A percentile compares a stretch with the other conserved stretches of the same genome.
These are phyloP conservation scores for Tinea trinotella DNA, from an alignment of 2,888 invertebrate genomes.

Conservation along the genomic window DNA sequence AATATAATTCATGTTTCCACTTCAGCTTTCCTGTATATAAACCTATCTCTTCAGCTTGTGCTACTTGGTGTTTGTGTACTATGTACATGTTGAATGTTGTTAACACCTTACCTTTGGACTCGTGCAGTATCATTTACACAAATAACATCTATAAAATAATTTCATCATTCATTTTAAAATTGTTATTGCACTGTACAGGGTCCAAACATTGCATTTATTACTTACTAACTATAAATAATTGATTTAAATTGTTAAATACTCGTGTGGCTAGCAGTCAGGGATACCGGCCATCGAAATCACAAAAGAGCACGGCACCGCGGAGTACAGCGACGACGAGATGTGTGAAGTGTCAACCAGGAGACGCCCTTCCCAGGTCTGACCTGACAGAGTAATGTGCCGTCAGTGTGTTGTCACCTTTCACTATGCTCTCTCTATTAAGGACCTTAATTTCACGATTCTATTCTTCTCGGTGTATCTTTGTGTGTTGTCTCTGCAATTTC, in stretches of 20 bases:
- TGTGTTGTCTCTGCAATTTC: constrained; percentile 60
- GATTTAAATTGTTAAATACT: constrained; percentile 1
- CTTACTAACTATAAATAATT: constrained; percentile 4
- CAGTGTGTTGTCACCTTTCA: constrained; percentile 60
- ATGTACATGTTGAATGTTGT: neutral
- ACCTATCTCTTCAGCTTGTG: constrained; percentile 22
- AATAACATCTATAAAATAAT: neutral
- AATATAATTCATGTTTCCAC: constrained; percentile 42
- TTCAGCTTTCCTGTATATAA: constrained; percentile 46
- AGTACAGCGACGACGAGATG: constrained; percentile 79
- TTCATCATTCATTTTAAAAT: neutral
- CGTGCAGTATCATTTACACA: constrained; percentile 14
- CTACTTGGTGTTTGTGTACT: constrained; percentile 9
- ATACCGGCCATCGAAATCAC: constrained; percentile 82
- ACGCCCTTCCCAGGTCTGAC: constrained; percentile 58
- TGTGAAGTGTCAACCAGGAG: constrained; percentile 49
- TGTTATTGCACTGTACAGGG: constrained; percentile 1
- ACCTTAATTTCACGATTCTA: constrained; percentile 49
- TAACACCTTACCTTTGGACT: constrained; percentile 10
- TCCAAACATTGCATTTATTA: neutral
- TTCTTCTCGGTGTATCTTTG: constrained; percentile 53
- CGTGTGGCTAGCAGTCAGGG: constrained; percentile 59
- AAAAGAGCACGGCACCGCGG: constrained; percentile 80
- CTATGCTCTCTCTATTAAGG: constrained; percentile 62
- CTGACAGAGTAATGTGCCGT: constrained; percentile 66